Conservation (phyloP, 2,888 invertebrate genomes). For the Euzophera pinguis region DNA sequence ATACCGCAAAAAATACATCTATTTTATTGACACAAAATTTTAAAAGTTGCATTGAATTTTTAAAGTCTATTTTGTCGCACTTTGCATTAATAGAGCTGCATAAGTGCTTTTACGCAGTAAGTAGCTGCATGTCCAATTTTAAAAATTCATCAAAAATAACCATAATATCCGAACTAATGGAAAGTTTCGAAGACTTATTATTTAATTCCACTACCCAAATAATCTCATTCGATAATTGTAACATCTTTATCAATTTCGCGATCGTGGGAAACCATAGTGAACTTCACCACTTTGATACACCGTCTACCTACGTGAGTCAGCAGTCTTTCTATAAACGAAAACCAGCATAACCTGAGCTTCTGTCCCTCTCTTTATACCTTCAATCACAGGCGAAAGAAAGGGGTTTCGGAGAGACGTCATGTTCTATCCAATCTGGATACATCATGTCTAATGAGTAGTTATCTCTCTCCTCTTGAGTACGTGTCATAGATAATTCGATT, state of each 20-base stretch:
- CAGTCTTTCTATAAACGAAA: conserved; percentile 46
- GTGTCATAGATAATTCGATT: conserved; percentile 77
- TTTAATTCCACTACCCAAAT: conserved; percentile 19
- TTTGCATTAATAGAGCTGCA: no score
- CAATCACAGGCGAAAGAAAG: background rate
- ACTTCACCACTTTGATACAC: conserved; percentile 52
- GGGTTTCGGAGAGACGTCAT: background rate
- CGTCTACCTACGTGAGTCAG: conserved; percentile 55
- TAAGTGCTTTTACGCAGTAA: no score
- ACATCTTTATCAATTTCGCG: conserved; percentile 63
- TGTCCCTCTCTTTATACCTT: conserved; percentile 15
- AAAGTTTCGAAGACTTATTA: conserved; percentile 9
- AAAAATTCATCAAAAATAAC: no score
- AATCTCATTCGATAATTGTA: conserved; percentile 18
- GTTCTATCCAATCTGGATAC: conserved; percentile 41
- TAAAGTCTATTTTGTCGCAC: no score
- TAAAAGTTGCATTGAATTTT: no score
- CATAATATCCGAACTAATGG: background rate
- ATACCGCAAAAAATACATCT: no score
- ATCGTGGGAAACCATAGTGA: conserved; percentile 65
- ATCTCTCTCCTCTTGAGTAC: conserved; percentile 67
- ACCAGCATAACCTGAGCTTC: conserved; percentile 33
- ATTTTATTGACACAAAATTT: no score
- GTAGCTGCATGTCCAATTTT: no score
- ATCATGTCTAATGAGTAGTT: conserved; percentile 66